These are phyloP conservation scores for Progne subis DNA, from an alignment of 2,113 vertebrate genomes.

Conservation along the genomic window DNA sequence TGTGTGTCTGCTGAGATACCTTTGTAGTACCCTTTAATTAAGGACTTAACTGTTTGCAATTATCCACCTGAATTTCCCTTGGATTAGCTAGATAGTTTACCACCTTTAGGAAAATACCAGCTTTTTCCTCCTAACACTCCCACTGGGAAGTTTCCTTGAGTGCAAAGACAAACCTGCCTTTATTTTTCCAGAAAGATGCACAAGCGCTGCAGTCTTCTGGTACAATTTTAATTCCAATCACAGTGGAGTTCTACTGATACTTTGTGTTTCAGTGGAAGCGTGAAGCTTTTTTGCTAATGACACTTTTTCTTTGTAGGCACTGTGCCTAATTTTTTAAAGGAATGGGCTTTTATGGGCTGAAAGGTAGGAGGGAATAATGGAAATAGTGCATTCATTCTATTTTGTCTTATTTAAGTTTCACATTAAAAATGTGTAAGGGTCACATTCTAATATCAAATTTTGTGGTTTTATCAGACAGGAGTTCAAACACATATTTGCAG, in stretches of 20 bases:
- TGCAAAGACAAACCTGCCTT: slow-evolving; percentile 6
- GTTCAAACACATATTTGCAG: background rate
- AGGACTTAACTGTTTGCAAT: slow-evolving; percentile 50
- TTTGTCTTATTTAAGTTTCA: background rate
- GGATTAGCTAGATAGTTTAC: slow-evolving; percentile 50
- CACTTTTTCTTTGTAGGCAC: background rate
- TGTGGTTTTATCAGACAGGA: background rate
- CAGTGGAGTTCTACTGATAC: background rate
- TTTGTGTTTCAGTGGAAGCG: background rate
- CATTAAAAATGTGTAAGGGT: background rate
- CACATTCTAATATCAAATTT: background rate
- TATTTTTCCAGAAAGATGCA: background rate
- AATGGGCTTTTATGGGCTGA: background rate
- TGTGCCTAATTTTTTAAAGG: background rate
- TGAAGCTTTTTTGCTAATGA: slow-evolving; percentile 30
- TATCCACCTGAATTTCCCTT: slow-evolving; percentile 40
- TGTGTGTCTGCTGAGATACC: slow-evolving; percentile 28
- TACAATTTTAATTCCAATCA: slow-evolving; percentile 34
- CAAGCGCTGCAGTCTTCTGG: background rate
- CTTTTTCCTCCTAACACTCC: background rate
- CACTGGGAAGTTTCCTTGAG: background rate
- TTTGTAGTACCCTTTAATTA: slow-evolving; percentile 67
- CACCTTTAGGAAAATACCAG: slow-evolving; percentile 26
- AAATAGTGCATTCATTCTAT: background rate
- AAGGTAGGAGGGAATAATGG: background rate